Evolutionary conservation across 2,797 vertebrate genomes (phyloP).

Genomic region (Bradypus variegatus): DNA sequence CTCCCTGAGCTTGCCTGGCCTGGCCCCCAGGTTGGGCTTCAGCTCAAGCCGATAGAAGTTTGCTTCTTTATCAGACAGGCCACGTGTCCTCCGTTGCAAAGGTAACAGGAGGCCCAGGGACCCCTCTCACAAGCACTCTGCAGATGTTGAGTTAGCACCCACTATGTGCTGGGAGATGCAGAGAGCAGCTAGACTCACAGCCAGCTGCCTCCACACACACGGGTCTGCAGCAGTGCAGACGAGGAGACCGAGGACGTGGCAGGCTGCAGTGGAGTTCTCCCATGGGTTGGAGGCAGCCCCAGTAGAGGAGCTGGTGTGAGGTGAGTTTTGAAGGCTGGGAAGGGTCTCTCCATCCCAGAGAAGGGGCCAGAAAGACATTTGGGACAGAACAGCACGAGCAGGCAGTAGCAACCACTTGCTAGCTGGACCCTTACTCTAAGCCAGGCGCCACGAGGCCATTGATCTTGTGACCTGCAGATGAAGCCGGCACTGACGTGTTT

Average conservation of each 20-base stretch:
- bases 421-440: neutral
- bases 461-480: neutral
- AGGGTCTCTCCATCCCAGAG: neutral
- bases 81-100: neutral
- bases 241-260: neutral
- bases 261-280: neutral
- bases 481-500: neutral
- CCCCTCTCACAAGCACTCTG: neutral
- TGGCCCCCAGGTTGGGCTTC: neutral
- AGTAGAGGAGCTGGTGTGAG: neutral
- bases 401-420: neutral
- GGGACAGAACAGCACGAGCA: neutral
- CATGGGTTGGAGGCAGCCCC: neutral
- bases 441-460: neutral
- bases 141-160: neutral
- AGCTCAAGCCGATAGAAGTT: neutral
- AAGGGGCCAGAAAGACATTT: neutral
- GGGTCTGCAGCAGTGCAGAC: rapidly evolving
- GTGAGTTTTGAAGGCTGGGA: neutral
- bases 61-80: neutral
- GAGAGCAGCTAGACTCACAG: neutral
- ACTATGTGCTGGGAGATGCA: neutral
- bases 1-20: neutral
- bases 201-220: neutral
- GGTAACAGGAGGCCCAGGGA: neutral